phyloP scores from a whole-genome alignment of 2,797 vertebrate genomes.

The Xenentodon cancila region DNA sequence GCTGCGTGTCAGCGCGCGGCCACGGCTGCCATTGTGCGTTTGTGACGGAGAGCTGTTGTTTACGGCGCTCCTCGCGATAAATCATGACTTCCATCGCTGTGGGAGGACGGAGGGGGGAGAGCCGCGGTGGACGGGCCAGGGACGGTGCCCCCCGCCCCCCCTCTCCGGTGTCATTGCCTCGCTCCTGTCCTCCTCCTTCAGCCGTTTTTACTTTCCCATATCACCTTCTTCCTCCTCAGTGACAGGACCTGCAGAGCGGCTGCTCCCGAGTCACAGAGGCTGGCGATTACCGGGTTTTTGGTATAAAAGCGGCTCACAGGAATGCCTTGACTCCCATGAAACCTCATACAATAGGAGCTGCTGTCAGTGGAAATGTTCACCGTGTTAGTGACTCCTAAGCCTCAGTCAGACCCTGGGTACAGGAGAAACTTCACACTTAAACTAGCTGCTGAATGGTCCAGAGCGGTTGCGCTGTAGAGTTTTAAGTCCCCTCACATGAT shows the following conservation, averaged over 20 bases:
- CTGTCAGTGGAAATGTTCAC: slow-evolving; percentile 3
- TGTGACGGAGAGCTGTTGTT: slow-evolving; percentile 95
- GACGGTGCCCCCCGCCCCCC: slow-evolving; percentile 65
- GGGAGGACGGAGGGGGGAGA: slow-evolving; percentile 66
- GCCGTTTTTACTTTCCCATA: too few species aligned
- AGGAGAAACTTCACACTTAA: background rate
- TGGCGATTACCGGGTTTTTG: slow-evolving; percentile 94
- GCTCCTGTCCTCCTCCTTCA: slow-evolving; percentile 15
- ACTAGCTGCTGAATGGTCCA: too few species aligned
- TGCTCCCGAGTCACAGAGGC: slow-evolving; percentile 89
- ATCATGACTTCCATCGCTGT: slow-evolving; percentile 83
- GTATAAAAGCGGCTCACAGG: slow-evolving; percentile 89
- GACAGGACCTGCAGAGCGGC: background rate
- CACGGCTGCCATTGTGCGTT: slow-evolving; percentile 93
- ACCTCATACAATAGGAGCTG: slow-evolving; percentile 73
- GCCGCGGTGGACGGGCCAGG: slow-evolving; percentile 87
- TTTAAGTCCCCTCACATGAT: background rate
- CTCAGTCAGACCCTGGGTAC: slow-evolving; percentile 7
- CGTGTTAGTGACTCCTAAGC: background rate
- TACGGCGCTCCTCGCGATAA: slow-evolving; percentile 91
- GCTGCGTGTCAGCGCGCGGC: slow-evolving; percentile 90
- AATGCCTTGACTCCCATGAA: slow-evolving; percentile 70
- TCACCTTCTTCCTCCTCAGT: too few species aligned
- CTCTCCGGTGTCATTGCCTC: slow-evolving; percentile 17
- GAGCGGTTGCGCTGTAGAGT: background rate